phyloP scores from a whole-genome alignment of 2,797 vertebrate genomes.

The Melanogrammus aeglefinus region DNA sequence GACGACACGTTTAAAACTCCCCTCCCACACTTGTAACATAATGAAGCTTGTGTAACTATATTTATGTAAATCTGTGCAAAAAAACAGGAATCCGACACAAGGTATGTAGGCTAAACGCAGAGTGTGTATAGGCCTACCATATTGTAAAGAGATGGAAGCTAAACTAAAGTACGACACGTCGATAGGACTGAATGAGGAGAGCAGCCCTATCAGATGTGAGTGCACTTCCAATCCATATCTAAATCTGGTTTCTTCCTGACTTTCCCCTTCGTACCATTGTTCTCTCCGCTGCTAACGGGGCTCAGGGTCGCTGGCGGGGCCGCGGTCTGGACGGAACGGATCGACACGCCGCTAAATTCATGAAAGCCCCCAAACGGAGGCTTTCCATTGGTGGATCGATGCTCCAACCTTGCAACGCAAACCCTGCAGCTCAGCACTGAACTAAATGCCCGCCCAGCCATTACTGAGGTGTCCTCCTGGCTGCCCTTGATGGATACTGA shows the following conservation, averaged over 20 bases:
- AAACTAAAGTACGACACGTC: constrained; percentile 15
- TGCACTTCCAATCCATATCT: neutral
- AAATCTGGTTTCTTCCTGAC: constrained; percentile 21
- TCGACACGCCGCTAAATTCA: constrained; percentile 45
- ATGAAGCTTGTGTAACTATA: neutral
- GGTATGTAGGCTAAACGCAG: neutral
- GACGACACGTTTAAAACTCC: neutral
- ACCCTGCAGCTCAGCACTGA: constrained; percentile 52
- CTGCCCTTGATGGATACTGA: constrained; percentile 48
- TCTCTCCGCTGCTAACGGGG: constrained; percentile 37
- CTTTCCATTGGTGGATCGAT: constrained; percentile 62
- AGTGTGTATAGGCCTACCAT: neutral
- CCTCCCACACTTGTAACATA: neutral
- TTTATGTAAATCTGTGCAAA: neutral
- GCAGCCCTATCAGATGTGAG: neutral
- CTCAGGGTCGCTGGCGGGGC: constrained; percentile 40
- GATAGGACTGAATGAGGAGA: neutral
- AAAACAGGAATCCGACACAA: neutral
- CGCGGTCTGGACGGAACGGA: constrained; percentile 34
- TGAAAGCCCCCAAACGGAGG: constrained; percentile 51
- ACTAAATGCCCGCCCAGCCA: constrained; percentile 35
- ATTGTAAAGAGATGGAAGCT: neutral
- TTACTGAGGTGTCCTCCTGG: constrained; percentile 40
- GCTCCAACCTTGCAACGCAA: constrained; percentile 43
- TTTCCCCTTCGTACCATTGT: constrained; percentile 49